phyloP scores from a whole-genome alignment of 2,888 invertebrate species.

The Kuschelorhynchus macadamiae region DNA sequence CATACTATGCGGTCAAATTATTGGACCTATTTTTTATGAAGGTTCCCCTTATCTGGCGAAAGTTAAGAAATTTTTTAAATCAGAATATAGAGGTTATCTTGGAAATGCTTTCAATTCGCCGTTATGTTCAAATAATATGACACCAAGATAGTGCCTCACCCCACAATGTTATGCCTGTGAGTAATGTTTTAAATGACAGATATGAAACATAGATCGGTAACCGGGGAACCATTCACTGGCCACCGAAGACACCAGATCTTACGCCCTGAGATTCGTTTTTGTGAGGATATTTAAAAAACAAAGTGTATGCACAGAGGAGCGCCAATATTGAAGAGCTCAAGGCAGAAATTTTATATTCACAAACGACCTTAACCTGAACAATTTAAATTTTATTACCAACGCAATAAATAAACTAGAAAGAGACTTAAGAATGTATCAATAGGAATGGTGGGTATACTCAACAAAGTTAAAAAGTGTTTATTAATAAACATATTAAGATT shows the following conservation, averaged over 20 bases:
- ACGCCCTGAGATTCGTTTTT: not conserved
- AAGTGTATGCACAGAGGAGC: no score
- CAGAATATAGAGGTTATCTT: not conserved
- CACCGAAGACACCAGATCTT: not conserved
- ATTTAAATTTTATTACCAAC: no score
- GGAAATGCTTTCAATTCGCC: not conserved
- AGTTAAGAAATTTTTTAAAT: slow-evolving; percentile 3
- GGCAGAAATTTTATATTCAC: no score
- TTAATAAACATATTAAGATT: no score
- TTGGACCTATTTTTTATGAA: slow-evolving; percentile 7
- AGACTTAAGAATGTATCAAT: no score
- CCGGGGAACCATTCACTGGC: slow-evolving; percentile 2
- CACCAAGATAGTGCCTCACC: not conserved
- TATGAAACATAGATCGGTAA: not conserved
- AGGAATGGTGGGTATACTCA: no score
- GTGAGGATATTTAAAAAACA: no score
- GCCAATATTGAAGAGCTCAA: no score
- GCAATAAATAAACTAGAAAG: no score
- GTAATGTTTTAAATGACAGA: not conserved
- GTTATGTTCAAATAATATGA: not conserved
- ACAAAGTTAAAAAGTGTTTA: no score
- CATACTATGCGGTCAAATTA: slow-evolving; percentile 9
- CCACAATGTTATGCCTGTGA: not conserved
- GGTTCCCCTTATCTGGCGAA: slow-evolving; percentile 4
- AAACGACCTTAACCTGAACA: no score